Percentiles rank a stretch among this genome's conserved stretches.
Conservation (phyloP, 2,888 invertebrate species). For the Cosmia trapezina region DNA sequence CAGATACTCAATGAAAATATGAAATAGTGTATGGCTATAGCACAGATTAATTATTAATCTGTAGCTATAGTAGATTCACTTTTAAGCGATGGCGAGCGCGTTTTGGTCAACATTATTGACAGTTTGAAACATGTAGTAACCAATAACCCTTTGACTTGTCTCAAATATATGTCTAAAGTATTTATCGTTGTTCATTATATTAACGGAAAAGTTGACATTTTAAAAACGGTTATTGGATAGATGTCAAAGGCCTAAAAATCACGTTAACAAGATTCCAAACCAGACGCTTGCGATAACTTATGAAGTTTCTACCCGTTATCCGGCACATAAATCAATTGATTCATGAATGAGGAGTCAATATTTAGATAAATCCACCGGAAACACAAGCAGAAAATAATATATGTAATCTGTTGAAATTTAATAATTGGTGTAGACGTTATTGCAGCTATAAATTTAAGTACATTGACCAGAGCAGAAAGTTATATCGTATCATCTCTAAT, state of each 20-base stretch:
- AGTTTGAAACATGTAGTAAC: constrained; percentile 13
- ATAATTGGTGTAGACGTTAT: constrained; percentile 55
- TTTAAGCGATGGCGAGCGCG: not conserved
- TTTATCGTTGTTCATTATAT: constrained; percentile 21
- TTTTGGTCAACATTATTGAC: constrained; percentile 20
- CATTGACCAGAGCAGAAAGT: constrained; percentile 28
- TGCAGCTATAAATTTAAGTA: constrained; percentile 51
- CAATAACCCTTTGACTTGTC: constrained; percentile 4
- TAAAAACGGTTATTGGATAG: constrained; percentile 7
- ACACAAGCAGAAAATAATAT: constrained; percentile 52
- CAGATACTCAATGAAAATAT: not conserved
- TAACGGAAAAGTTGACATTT: constrained; percentile 19
- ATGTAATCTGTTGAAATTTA: constrained; percentile 36
- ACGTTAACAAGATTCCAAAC: constrained; percentile 30
- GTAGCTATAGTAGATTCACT: too few relatives aligned
- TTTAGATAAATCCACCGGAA: constrained; percentile 55
- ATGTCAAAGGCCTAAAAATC: constrained; percentile 32
- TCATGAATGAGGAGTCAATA: constrained; percentile 60
- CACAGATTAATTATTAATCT: too few relatives aligned
- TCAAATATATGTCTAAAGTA: constrained; percentile 4
- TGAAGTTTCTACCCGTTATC: constrained; percentile 41
- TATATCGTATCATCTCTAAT: constrained; percentile 25
- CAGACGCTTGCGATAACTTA: constrained; percentile 32
- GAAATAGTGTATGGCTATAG: not conserved
- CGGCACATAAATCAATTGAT: constrained; percentile 47